Evolutionary conservation across 2,113 vertebrate genomes (phyloP).

Genomic region (Vulpes lagopus): DNA sequence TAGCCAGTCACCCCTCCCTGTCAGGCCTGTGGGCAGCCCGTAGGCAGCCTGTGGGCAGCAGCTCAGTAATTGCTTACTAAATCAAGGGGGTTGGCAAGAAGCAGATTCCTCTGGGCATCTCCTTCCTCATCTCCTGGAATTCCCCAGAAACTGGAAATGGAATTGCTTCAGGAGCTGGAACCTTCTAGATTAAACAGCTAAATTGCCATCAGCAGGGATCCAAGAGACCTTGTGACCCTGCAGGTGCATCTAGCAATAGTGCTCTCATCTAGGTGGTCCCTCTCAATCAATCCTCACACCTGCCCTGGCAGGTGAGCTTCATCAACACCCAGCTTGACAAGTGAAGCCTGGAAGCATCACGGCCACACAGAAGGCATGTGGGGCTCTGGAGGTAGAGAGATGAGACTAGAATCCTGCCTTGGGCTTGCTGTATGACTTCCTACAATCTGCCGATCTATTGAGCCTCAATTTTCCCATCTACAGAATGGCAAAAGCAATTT

Average conservation of each 20-base stretch:
- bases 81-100: not conserved
- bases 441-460: too few species aligned
- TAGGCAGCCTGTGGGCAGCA: not conserved
- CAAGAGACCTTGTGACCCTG: not conserved
- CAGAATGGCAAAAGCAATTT: not conserved
- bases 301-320: not conserved
- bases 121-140: not conserved
- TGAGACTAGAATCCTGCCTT: not conserved
- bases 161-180: not conserved
- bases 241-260: not conserved
- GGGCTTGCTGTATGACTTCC: not conserved
- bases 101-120: not conserved
- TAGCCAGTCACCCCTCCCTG: not conserved
- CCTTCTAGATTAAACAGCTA: not conserved
- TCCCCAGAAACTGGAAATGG: not conserved
- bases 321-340: not conserved
- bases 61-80: not conserved
- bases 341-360: accelerated
- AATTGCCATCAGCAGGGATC: not conserved
- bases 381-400: not conserved
- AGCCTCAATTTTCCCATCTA: not conserved
- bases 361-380: accelerated
- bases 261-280: too few species aligned
- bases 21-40: not conserved
- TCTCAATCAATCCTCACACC: not conserved